Evolutionary conservation across 2,797 vertebrate genomes (phyloP).

Genomic region (Tapera naevia): DNA sequence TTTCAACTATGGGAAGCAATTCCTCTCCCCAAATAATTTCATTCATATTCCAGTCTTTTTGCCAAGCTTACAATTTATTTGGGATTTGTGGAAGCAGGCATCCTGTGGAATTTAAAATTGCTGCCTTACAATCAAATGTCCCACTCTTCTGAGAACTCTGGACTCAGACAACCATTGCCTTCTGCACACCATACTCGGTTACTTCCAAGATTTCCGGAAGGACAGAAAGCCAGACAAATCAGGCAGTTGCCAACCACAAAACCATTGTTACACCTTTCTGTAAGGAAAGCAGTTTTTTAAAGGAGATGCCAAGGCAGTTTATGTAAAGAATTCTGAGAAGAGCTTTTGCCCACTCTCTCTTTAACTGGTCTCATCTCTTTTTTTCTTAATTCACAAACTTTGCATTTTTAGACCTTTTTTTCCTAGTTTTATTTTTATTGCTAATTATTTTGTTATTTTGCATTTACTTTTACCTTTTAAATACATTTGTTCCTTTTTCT

Average conservation of each 20-base stretch:
- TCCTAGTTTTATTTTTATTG: background rate
- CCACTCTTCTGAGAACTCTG: rapidly evolving
- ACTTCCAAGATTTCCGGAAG: background rate
- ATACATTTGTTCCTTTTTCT: background rate
- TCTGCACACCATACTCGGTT: background rate
- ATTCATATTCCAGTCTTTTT: background rate
- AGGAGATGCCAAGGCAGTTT: background rate
- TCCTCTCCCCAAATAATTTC: background rate
- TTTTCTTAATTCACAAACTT: background rate
- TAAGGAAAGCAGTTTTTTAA: background rate
- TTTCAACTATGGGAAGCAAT: background rate
- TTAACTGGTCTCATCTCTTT: background rate
- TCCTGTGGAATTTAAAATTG: background rate
- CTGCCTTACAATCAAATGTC: background rate
- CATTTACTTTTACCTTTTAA: background rate
- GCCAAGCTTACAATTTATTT: background rate
- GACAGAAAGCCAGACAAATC: background rate
- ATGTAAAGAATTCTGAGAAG: background rate
- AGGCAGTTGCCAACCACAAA: background rate
- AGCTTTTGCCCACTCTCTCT: background rate
- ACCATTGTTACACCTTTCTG: background rate
- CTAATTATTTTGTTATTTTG: background rate
- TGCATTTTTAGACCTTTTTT: background rate
- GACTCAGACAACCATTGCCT: background rate
- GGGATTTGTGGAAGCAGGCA: background rate